These are phyloP conservation scores for Silurus aristotelis DNA, from an alignment of 2,797 vertebrate species.

Conservation along the genomic window DNA sequence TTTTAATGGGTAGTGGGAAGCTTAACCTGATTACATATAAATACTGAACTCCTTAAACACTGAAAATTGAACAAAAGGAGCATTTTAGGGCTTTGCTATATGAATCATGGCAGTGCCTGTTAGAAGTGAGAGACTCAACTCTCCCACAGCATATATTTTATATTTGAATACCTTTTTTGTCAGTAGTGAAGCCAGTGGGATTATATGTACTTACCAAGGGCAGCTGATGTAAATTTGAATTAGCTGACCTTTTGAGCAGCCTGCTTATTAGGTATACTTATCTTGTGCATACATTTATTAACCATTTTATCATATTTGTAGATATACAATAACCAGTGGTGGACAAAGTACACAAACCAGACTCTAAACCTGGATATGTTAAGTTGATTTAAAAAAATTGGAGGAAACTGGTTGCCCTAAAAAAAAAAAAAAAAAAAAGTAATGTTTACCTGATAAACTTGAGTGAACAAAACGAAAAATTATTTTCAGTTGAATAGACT, in stretches of 20 bases:
- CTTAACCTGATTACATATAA: background rate
- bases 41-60: background rate
- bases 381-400: too few species aligned
- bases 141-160: constrained; percentile 15
- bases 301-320: background rate
- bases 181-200: constrained; percentile 3
- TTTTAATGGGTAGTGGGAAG: background rate
- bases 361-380: too few species aligned
- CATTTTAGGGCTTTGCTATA: background rate
- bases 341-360: too few species aligned
- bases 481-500: too few species aligned
- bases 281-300: background rate
- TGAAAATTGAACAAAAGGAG: constrained; percentile 8
- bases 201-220: constrained; percentile 14
- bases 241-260: constrained; percentile 40
- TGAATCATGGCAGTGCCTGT: background rate
- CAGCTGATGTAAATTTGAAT: constrained; percentile 40
- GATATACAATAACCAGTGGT: too few species aligned
- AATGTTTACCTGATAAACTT: too few species aligned
- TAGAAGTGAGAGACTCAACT: background rate
- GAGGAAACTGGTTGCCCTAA: too few species aligned
- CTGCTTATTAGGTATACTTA: background rate
- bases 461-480: too few species aligned
- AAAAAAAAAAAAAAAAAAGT: too few species aligned
- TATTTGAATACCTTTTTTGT: constrained; percentile 43